Base-by-base conservation (phyloP, 2,797 vertebrate genomes). In the Pampus argenteus region DNA sequence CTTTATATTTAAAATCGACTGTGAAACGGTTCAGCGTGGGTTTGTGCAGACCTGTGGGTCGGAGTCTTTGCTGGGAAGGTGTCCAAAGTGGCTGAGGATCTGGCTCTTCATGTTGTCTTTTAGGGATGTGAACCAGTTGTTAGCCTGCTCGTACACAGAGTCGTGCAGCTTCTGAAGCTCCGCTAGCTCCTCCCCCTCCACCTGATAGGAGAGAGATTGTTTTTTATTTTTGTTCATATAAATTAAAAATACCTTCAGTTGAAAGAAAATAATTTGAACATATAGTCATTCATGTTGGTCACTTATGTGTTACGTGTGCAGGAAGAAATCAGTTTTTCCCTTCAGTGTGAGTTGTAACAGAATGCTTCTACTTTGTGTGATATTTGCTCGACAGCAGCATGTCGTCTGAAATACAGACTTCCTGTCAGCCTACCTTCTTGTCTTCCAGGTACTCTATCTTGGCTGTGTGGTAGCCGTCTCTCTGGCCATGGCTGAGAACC, bases 381-480 rank as follows among this genome's bases (percentile, higher is more conserved):
- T 20, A 51, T 74, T 13, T 44, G 29, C 28, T 36, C 38, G 47
- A 51, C 40, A 66, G 47, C 34, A 52, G 47, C 28, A 7, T 40
- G 45, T 11, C 20, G n/a, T 56, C n/a, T 34, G 3, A 29, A 56
- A 62, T 26, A n/a, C 10, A 34, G 18, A 4, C 26, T 0, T n/a
- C 28, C 13, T 29, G 23, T 36, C 0, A 6, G 7, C 81, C 18
- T 88, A 98, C 97, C 97, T 97, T 97, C 83, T 93, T 94, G 88
- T 98, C 97, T 88, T 96, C 95, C 85, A 97, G 92, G 91, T 97
- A 97, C 69, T 97, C 96, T 25, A 96, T 96, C 90, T 98, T 97
- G 22, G 95, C 97, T 0, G 96, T 97, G 91, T 98, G 93, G 93
- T 97, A 98, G 50, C 98, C 96, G 20, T 98, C 97, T 89, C 96